Evolutionary conservation across 2,797 vertebrate species (phyloP).

Genomic region (Pogonophryne albipinna): DNA sequence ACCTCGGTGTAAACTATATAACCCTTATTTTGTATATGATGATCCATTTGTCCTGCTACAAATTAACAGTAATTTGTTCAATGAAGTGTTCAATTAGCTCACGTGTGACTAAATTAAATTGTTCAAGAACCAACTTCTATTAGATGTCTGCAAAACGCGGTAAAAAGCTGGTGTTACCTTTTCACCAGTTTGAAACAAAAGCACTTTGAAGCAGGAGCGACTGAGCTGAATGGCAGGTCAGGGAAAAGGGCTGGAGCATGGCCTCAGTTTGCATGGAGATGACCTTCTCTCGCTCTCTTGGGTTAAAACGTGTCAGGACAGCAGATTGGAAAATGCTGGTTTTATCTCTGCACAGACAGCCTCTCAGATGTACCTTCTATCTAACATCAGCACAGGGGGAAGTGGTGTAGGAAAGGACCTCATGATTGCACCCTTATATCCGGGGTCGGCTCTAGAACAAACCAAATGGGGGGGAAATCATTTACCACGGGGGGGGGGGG

Average conservation of each 20-base stretch:
- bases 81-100: no score
- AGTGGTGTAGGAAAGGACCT: neutral
- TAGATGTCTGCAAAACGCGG: no score
- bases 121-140: no score
- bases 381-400: constrained; percentile 22
- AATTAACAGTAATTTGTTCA: no score
- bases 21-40: no score
- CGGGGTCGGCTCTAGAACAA: no score
- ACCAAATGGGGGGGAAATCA: no score
- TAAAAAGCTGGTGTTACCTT: neutral
- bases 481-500: no score
- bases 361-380: constrained; percentile 21
- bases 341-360: constrained; percentile 5
- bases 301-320: constrained; percentile 13
- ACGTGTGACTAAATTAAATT: no score
- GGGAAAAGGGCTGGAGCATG: neutral
- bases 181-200: constrained; percentile 7
- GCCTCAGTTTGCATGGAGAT: constrained; percentile 11
- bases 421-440: no score
- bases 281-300: constrained; percentile 16
- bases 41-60: no score
- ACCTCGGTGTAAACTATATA: no score
- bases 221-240: constrained; percentile 14
- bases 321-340: constrained; percentile 34
- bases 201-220: neutral